Base-by-base conservation (phyloP, 2,797 vertebrate genomes). In the Arremon brunneinucha region DNA sequence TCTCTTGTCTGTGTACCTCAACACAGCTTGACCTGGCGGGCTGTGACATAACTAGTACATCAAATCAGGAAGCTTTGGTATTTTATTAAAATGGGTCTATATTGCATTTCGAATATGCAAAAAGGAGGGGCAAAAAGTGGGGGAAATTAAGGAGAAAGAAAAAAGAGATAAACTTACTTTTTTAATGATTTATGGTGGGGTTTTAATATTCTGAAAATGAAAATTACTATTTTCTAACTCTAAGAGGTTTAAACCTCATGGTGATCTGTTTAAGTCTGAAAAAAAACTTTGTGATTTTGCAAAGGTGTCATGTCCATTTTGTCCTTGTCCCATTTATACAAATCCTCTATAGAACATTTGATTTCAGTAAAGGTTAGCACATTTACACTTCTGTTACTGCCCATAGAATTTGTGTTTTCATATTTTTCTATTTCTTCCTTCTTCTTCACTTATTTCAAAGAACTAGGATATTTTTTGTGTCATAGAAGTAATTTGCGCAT, bases 1-100 rank as follows among this genome's bases (percentile, higher is more conserved):
- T 85, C 59, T 91, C 90, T 90, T 91, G 80, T 97, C 96, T 95
- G n/a, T 95, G 74, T 83, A 91, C 87, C 91, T 68, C 91, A 97
- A 95, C 63, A 59, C 67, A 84, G n/a, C 34, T 90, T 92, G 95
- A 97, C 95, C 68, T 91, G 92, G 75, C 52, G 87, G 21, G 63
- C 93, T 97, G 87, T 94, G 94, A 96, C 94, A 83, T 93, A 95
- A 96, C 92, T 74, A 92, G 91, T 64, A 70, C 57, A 97, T 97
- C 87, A 95, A 86, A 92, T 81, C 92, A 90, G 63, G 47, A 93
- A 92, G 43, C 50, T 47, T 71, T 89, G 85, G 44, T 49, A 83
- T 96, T 96, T 94, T 50, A 86, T 96, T 97, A 92, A 96, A 97
- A 72, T 16, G 72, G 0, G 3, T 46, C 47, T 57, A 30, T 30